A percentile compares a stretch with the other conserved stretches of the same genome.
Conservation (phyloP, 2,113 vertebrate genomes). For the Tamias sibiricus region DNA sequence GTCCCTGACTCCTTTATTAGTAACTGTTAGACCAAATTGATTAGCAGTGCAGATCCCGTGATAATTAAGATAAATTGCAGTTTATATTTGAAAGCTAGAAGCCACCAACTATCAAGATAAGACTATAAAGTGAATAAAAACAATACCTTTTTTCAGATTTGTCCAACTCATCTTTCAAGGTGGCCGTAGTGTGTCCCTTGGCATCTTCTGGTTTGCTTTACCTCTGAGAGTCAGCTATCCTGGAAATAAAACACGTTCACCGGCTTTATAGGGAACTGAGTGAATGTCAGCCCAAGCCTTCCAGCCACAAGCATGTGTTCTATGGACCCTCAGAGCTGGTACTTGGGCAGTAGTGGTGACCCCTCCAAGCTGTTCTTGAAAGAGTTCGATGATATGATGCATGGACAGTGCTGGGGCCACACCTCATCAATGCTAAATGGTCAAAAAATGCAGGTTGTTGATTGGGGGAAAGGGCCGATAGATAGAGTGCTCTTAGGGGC, state of each 20-base stretch:
- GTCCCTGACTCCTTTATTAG: neutral
- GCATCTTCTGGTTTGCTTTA: constrained; percentile 47
- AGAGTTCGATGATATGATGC: constrained; percentile 25
- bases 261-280: neutral
- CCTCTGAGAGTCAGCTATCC: constrained; percentile 2
- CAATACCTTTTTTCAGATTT: neutral
- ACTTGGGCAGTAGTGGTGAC: neutral
- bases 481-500: neutral
- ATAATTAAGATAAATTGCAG: neutral
- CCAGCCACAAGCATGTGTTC: neutral
- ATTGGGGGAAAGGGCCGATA: neutral
- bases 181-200: neutral
- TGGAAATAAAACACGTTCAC: neutral
- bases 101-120: neutral
- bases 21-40: constrained; percentile 10
- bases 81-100: constrained; percentile 19
- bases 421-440: neutral
- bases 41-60: neutral
- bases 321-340: neutral
- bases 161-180: neutral
- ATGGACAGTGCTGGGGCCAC: neutral
- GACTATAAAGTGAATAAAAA: neutral
- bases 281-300: neutral
- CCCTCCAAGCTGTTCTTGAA: neutral
- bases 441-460: neutral